Evolutionary conservation across 2,888 invertebrate species (phyloP).

Genomic region (Taphrorychus bicolor): DNA sequence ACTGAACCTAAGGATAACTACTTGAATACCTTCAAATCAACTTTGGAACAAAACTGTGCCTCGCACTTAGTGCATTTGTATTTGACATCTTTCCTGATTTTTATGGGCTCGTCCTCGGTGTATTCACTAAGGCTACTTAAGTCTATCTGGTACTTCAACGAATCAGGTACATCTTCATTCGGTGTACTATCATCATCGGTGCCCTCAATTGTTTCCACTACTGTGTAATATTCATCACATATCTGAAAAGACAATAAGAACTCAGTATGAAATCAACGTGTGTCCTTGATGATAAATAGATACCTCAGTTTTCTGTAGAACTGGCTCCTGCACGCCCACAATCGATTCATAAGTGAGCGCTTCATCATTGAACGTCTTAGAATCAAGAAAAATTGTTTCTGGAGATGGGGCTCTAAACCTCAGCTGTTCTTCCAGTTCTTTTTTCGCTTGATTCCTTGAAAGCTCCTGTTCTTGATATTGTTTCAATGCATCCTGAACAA

Average conservation of each 20-base stretch:
- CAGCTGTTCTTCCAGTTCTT: constrained; percentile 54
- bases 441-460: constrained; percentile 46
- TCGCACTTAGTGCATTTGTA: constrained; percentile 58
- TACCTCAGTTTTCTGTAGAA: constrained; percentile 25
- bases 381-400: constrained; percentile 19
- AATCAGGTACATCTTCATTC: constrained; percentile 5
- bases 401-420: constrained; percentile 46
- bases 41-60: constrained; percentile 56
- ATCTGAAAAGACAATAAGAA: constrained; percentile 14
- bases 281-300: too few species aligned
- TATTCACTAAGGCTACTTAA: constrained; percentile 11
- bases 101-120: neutral
- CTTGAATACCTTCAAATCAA: constrained; percentile 56
- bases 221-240: constrained; percentile 28
- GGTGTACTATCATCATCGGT: constrained; percentile 11
- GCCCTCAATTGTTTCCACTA: constrained; percentile 30
- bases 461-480: constrained; percentile 28
- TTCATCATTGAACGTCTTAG: constrained; percentile 43
- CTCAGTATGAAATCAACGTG: neutral
- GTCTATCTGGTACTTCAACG: constrained; percentile 18
- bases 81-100: constrained; percentile 45
- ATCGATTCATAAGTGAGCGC: constrained; percentile 48
- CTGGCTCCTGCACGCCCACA: constrained; percentile 16
- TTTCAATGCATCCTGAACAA: constrained; percentile 11
- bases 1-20: neutral